Conservation (phyloP, 2,888 invertebrate genomes). For the Sarcophaga caerulescens region DNA sequence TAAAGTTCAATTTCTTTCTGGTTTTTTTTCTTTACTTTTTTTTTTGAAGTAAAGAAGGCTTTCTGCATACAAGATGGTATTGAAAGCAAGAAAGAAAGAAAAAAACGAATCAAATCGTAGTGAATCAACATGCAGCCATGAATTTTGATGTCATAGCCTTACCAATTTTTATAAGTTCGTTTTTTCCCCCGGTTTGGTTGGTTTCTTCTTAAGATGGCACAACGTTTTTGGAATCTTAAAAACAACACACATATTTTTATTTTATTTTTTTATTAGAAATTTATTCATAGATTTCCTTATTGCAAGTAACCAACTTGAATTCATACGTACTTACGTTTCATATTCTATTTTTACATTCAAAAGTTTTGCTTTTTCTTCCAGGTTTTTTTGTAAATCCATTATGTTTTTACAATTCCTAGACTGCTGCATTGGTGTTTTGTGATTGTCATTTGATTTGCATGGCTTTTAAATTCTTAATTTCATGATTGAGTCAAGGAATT, state of each 20-base stretch:
- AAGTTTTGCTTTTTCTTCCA: constrained; percentile 1
- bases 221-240: constrained; percentile 58
- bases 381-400: not conserved
- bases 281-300: constrained; percentile 56
- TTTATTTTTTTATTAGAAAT: constrained; percentile 10
- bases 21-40: constrained; percentile 10
- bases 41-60: not conserved
- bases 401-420: no score
- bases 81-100: not conserved
- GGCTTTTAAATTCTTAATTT: not conserved
- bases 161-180: not conserved
- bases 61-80: constrained; percentile 26
- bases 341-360: constrained; percentile 43
- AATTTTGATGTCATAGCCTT: constrained; percentile 52
- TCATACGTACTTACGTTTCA: not conserved
- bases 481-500: not conserved
- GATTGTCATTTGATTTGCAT: constrained; percentile 43
- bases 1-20: constrained; percentile 14
- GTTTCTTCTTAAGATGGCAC: constrained; percentile 35
- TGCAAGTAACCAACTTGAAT: not conserved
- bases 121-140: constrained; percentile 50
- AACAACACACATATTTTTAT: constrained; percentile 12
- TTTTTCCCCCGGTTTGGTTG: constrained; percentile 9
- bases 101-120: not conserved
- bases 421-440: not conserved